A percentile compares a stretch with the other conserved stretches of the same genome.
Evolutionary conservation across 2,888 invertebrate genomes (phyloP).

Genomic region (Morinoia aosen): DNA sequence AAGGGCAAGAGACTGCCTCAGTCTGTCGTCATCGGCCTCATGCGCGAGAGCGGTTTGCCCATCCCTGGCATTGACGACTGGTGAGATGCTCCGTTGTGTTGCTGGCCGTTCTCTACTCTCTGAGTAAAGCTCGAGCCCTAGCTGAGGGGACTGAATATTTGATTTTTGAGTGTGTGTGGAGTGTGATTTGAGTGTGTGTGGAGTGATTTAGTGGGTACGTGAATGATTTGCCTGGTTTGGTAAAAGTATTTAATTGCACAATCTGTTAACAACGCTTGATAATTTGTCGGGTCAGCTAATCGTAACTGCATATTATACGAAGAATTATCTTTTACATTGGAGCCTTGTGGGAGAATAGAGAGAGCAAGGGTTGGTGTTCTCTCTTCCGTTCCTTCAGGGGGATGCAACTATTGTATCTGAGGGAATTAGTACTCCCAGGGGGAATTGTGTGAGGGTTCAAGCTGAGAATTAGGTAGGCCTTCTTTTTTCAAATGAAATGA

Average conservation of each 20-base stretch:
- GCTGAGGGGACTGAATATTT: too few species aligned
- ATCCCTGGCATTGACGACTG: slow-evolving; percentile 23
- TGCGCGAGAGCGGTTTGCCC: background rate
- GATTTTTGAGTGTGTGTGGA: background rate
- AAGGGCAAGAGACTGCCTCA: slow-evolving; percentile 78
- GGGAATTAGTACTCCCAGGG: too few species aligned
- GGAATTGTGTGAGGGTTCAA: too few species aligned
- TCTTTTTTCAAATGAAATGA: too few species aligned
- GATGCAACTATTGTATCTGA: too few species aligned
- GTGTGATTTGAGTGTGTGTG: background rate
- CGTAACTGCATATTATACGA: background rate
- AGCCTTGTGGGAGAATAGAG: background rate
- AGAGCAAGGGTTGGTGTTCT: too few species aligned
- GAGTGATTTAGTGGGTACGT: background rate
- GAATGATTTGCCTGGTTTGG: background rate
- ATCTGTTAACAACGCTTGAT: too few species aligned
- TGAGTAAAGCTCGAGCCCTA: too few species aligned
- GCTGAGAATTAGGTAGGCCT: too few species aligned
- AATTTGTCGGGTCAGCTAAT: background rate
- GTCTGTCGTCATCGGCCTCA: background rate
- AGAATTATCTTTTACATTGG: background rate
- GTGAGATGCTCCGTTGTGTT: background rate
- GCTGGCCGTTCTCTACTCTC: too few species aligned
- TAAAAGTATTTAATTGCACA: background rate
- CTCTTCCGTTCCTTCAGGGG: too few species aligned